Percentiles rank a stretch among this genome's conserved stretches.
These are phyloP conservation scores for Entosphenus tridentatus DNA, from an alignment of 2,113 vertebrate genomes.

Conservation along the genomic window DNA sequence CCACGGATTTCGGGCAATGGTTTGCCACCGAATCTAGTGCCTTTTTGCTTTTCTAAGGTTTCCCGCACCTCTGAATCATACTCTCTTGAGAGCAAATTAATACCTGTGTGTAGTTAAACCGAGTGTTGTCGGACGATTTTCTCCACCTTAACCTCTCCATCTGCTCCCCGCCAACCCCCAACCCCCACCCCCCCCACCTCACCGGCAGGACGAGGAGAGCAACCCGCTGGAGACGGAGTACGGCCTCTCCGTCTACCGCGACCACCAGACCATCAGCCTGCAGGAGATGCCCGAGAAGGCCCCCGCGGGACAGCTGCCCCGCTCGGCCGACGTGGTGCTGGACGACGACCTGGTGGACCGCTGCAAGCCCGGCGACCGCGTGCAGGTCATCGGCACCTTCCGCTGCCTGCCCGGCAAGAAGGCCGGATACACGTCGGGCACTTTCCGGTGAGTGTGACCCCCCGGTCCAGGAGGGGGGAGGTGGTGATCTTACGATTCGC, in stretches of 20 bases:
- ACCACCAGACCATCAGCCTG: conserved; percentile 82
- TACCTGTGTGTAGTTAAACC: neutral
- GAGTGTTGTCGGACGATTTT: neutral
- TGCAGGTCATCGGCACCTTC: conserved; percentile 73
- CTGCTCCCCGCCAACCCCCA: neutral
- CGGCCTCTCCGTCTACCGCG: conserved; percentile 70
- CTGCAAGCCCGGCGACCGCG: conserved; percentile 66
- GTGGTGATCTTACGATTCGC: too few species aligned
- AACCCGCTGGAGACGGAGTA: conserved; percentile 87
- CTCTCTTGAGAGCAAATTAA: neutral
- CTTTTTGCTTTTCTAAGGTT: too few species aligned
- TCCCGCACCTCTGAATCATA: neutral
- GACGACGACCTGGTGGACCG: conserved; percentile 76
- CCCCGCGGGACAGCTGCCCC: conserved; percentile 78
- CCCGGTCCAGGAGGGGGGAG: too few species aligned
- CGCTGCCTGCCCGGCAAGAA: conserved; percentile 83
- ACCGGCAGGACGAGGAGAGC: conserved; percentile 69
- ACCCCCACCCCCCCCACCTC: neutral
- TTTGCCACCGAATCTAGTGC: too few species aligned
- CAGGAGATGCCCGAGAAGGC: conserved; percentile 99
- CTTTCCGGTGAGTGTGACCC: conserved; percentile 42
- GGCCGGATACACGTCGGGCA: conserved; percentile 73
- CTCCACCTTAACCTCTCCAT: neutral
- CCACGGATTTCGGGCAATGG: too few species aligned
- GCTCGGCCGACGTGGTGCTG: conserved; percentile 71